Conservation (phyloP, 2,797 vertebrate species). For the Diglossa cyanea region DNA sequence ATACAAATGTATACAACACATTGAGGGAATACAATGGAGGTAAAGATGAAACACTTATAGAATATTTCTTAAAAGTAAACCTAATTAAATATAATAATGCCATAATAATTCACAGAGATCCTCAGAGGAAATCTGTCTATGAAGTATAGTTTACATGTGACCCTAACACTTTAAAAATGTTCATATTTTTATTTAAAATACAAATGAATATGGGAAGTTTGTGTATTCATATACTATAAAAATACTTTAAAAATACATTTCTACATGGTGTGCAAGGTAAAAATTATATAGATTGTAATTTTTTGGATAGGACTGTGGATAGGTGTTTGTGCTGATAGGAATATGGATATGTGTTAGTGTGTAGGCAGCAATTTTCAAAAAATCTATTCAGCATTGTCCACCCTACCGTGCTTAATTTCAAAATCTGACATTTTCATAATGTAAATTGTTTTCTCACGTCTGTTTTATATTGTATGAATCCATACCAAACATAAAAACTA, state of each 20-base stretch:
- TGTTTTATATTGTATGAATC: not conserved
- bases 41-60: not conserved
- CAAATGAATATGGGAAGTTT: not conserved
- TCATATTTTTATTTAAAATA: not conserved
- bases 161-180: not conserved
- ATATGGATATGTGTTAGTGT: not conserved
- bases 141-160: not conserved
- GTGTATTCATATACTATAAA: not conserved
- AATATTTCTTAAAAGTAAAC: not conserved
- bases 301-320: not conserved
- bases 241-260: not conserved
- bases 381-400: not conserved
- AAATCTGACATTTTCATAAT: not conserved
- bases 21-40: not conserved
- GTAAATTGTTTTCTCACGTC: not conserved
- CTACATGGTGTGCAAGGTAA: not conserved
- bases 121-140: not conserved
- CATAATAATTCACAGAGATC: not conserved
- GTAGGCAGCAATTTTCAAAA: not conserved
- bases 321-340: not conserved
- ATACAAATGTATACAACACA: not conserved
- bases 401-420: not conserved
- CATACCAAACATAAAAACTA: not conserved
- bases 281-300: not conserved
- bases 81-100: not conserved